phyloP scores from a whole-genome alignment of 1,140 invertebrate species.

The Diprion similis region DNA sequence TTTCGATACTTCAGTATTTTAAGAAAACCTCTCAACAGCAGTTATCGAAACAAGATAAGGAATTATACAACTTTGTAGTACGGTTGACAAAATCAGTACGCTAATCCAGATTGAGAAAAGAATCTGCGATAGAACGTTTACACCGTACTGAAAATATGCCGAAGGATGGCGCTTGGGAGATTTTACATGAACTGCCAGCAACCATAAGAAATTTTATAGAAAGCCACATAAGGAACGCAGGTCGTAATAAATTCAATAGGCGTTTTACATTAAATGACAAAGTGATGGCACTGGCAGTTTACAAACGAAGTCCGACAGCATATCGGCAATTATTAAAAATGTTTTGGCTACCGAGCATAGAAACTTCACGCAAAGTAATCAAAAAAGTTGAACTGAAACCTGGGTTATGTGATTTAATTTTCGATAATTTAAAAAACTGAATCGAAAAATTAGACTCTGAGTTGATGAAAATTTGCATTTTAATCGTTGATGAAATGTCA shows the following conservation, averaged over 20 bases:
- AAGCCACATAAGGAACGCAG: background rate
- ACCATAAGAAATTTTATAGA: background rate
- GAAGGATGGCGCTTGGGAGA: background rate
- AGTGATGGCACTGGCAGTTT: constrained; percentile 16
- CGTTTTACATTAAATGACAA: constrained; percentile 25
- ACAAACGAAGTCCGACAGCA: constrained; percentile 14
- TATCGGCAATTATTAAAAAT: constrained; percentile 19
- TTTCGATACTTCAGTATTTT: background rate
- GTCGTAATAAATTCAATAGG: background rate
- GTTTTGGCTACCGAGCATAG: constrained; percentile 19
- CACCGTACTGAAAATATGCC: background rate
- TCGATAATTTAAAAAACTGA: constrained; percentile 20
- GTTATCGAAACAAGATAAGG: background rate
- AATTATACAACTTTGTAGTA: background rate
- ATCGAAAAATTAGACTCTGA: constrained; percentile 14
- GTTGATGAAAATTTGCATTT: constrained; percentile 29
- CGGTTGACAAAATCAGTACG: background rate
- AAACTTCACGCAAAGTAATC: constrained; percentile 4
- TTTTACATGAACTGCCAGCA: background rate
- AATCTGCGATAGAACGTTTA: background rate
- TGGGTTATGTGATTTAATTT: constrained; percentile 17
- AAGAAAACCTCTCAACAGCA: background rate
- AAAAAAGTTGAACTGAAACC: constrained; percentile 14
- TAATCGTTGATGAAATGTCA: constrained; percentile 39
- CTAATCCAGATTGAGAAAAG: background rate